A percentile compares a stretch with the other conserved stretches of the same genome.
These are phyloP conservation scores for Hydroisotoma schaefferi DNA, from an alignment of 2,888 invertebrate species.

Conservation along the genomic window DNA sequence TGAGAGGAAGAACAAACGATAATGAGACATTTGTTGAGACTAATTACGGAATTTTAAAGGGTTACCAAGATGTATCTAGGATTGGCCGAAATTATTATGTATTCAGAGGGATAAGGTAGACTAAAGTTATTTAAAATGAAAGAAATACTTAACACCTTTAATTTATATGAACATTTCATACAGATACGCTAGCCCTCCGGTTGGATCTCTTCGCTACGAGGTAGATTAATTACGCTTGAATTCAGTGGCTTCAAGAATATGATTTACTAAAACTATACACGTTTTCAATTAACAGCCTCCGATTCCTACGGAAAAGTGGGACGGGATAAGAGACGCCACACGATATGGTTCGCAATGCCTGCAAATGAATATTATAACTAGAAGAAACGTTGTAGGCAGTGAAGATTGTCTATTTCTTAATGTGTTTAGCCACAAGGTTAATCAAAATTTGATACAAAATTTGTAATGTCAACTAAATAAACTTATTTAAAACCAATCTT, in stretches of 20 bases:
- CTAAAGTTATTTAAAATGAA: too few relatives aligned
- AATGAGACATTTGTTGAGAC: slow-evolving; percentile 33
- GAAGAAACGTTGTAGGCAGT: slow-evolving; percentile 27
- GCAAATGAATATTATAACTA: slow-evolving; percentile 34
- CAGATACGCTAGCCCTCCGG: slow-evolving; percentile 17
- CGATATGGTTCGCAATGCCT: slow-evolving; percentile 31
- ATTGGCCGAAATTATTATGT: slow-evolving; percentile 32
- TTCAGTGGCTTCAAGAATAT: too few relatives aligned
- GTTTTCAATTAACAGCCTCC: too few relatives aligned
- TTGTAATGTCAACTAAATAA: too few relatives aligned
- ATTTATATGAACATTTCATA: neutral
- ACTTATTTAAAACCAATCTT: too few relatives aligned
- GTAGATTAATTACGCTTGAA: slow-evolving; percentile 5
- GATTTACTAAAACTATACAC: too few relatives aligned
- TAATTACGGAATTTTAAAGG: slow-evolving; percentile 22
- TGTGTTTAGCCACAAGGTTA: slow-evolving; percentile 14
- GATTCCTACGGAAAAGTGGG: slow-evolving; percentile 31
- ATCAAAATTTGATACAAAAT: neutral
- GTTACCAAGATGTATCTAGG: slow-evolving; percentile 32
- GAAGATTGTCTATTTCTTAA: slow-evolving; percentile 34
- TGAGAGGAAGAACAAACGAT: slow-evolving; percentile 1
- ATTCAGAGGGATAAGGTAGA: slow-evolving; percentile 31
- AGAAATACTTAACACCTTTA: too few relatives aligned
- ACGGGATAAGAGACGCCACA: slow-evolving; percentile 34
- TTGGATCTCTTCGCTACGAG: slow-evolving; percentile 31